A percentile compares a stretch with the other conserved stretches of the same genome.
Evolutionary conservation across 2,888 invertebrate species (phyloP).

Genomic region (Xylota segnis): DNA sequence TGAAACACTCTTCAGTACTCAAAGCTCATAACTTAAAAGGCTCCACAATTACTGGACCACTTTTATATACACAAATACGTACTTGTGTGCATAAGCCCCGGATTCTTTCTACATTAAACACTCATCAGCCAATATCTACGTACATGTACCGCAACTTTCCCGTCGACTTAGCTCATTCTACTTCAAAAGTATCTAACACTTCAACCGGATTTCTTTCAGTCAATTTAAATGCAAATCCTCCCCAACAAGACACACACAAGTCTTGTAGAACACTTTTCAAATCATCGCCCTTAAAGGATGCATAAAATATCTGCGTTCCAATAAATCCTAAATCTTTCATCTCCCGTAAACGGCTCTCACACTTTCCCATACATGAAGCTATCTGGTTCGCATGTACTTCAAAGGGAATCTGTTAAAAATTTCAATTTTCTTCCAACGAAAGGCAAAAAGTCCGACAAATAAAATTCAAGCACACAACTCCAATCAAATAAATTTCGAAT

Average conservation of each 20-base stretch:
- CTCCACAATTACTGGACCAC: too few species aligned
- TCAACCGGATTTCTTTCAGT: slow-evolving; percentile 40
- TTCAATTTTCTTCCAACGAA: slow-evolving; percentile 27
- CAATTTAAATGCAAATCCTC: slow-evolving; percentile 64
- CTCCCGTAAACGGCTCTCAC: slow-evolving; percentile 43
- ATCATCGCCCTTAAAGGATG: slow-evolving; percentile 60
- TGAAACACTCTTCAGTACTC: too few species aligned
- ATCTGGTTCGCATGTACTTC: slow-evolving; percentile 39
- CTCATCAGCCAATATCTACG: neutral
- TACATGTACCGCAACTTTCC: slow-evolving; percentile 9
- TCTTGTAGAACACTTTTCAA: slow-evolving; percentile 47
- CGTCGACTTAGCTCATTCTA: slow-evolving; percentile 25
- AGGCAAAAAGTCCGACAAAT: slow-evolving; percentile 24
- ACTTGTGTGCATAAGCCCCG: too few species aligned
- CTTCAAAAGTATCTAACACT: slow-evolving; percentile 8
- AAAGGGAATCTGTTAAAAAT: slow-evolving; percentile 58
- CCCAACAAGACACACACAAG: slow-evolving; percentile 10
- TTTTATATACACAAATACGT: too few species aligned
- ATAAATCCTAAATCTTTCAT: slow-evolving; percentile 54
- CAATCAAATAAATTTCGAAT: slow-evolving; percentile 75
- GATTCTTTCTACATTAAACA: slow-evolving; percentile 13
- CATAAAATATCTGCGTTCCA: slow-evolving; percentile 55
- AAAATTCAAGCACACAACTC: slow-evolving; percentile 68
- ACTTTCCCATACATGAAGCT: slow-evolving; percentile 19
- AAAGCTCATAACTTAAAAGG: too few species aligned